Evolutionary conservation across 2,113 vertebrate genomes (phyloP), one percentile per base, ranked within the genome.

Genomic region (Xenus cinereus): DNA sequence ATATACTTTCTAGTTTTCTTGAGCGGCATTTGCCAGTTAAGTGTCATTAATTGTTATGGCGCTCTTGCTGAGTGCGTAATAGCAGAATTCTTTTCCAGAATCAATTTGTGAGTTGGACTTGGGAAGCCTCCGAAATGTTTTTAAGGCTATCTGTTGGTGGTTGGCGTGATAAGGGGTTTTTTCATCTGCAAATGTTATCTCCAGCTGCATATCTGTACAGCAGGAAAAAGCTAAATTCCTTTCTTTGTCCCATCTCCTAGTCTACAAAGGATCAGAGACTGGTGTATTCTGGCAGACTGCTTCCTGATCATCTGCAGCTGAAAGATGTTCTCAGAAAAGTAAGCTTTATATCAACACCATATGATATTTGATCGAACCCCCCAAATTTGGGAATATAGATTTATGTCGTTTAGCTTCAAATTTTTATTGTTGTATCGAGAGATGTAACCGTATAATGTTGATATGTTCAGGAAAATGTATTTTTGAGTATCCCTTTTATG

Each of bases 301-400:
- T 99, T 93, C 99, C 98, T 79, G 99, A 99, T 98, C 99, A 99
- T 91, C 98, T 99, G 91, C 98, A 99, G 96, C 98, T 99, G 97
- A 98, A 98, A 97, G 99, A 99, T 96, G 98, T 99, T 97, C 98
- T 99, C 87, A 98, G 99, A 98, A 99, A 99, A 99, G 99, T 99
- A 98, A 98, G 98, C 95, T 89, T 96, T 94, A 68, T 88, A 68
- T 89, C 85, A 84, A 77, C 51, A 63, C 84, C 33, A 1, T 94
- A 72, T 78, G 63, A 60, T 93, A 76, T n/a, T 90, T 91, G 66
- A 82, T 35, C 53, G 71, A 66, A 7, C 13, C 24, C 50, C 45
- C 23, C 18, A 17, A 30, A 54, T 54, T 54, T 54, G 53, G 24
- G 24, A 37, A 28, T 93, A 57, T 82, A 74, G 30, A 60, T 57